phyloP scores from a whole-genome alignment of 2,797 vertebrate genomes.

The Synanceia verrucosa region DNA sequence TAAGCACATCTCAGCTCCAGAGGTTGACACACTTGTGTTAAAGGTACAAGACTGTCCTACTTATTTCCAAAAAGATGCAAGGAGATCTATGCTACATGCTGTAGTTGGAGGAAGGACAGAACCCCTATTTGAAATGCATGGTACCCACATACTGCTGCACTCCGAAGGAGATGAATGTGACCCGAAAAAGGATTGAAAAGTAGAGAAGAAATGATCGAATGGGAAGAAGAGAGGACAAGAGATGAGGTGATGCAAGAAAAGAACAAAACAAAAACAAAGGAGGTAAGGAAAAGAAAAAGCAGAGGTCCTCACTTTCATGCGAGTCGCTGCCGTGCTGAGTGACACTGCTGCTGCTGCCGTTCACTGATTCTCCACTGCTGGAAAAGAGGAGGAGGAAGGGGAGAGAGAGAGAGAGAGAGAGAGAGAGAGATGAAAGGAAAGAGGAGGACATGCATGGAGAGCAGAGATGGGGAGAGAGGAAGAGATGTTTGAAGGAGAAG shows the following conservation, averaged over 20 bases:
- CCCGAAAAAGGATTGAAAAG: slow-evolving; percentile 3
- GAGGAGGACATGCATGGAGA: slow-evolving; percentile 37
- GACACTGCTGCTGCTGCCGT: slow-evolving; percentile 50
- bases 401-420: background rate
- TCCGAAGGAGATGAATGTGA: background rate
- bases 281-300: slow-evolving; percentile 16
- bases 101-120: slow-evolving; percentile 33
- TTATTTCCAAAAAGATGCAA: slow-evolving; percentile 31
- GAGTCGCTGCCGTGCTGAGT: slow-evolving; percentile 45
- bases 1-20: slow-evolving; percentile 8
- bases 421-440: slow-evolving; percentile 43
- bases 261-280: background rate
- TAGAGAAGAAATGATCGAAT: slow-evolving; percentile 1
- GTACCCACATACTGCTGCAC: slow-evolving; percentile 47
- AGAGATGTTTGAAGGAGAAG: slow-evolving; percentile 29
- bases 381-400: slow-evolving; percentile 20
- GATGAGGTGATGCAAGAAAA: background rate
- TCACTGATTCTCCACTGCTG: slow-evolving; percentile 47
- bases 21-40: background rate
- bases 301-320: slow-evolving; percentile 58
- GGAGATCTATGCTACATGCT: background rate
- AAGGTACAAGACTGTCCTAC: slow-evolving; percentile 23
- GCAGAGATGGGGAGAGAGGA: slow-evolving; percentile 8
- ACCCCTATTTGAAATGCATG: slow-evolving; percentile 37
- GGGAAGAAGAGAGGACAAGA: background rate